phyloP scores from a whole-genome alignment of 2,888 invertebrate genomes.

The Tachina grossa region DNA sequence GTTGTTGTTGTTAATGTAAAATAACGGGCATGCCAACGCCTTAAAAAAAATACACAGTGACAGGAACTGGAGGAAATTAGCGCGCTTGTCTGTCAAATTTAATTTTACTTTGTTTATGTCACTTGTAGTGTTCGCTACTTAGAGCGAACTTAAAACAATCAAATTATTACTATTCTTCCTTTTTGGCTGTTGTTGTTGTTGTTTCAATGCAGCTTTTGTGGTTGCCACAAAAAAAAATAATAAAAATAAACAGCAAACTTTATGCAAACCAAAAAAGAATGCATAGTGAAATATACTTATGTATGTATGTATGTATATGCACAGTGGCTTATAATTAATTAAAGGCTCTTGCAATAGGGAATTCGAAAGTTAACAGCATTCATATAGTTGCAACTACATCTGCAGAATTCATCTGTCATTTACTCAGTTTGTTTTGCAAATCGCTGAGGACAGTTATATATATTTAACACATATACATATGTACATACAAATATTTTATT shows the following conservation, averaged over 20 bases:
- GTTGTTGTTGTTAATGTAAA: slow-evolving; percentile 18
- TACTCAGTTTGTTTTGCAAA: no score
- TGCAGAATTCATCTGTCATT: no score
- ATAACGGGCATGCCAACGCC: slow-evolving; percentile 73
- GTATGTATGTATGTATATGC: background rate
- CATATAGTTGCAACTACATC: no score
- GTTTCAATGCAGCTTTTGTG: slow-evolving; percentile 57
- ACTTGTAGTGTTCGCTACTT: slow-evolving; percentile 69
- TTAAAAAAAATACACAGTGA: slow-evolving; percentile 73
- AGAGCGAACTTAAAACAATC: slow-evolving; percentile 33
- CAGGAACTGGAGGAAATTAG: slow-evolving; percentile 79
- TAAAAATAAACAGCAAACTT: slow-evolving; percentile 17
- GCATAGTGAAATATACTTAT: background rate
- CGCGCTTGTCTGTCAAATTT: slow-evolving; percentile 83
- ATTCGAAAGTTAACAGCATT: no score
- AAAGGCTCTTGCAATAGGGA: no score
- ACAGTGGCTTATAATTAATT: no score
- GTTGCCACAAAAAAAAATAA: slow-evolving; percentile 30
- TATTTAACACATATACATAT: no score
- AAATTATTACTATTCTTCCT: background rate
- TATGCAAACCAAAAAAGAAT: background rate
- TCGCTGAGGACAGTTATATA: no score
- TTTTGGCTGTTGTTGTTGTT: slow-evolving; percentile 22
- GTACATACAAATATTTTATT: no score
- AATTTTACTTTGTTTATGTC: slow-evolving; percentile 82